These are phyloP conservation scores for Staurois parvus DNA, from an alignment of 2,797 vertebrate species.

Conservation along the genomic window DNA sequence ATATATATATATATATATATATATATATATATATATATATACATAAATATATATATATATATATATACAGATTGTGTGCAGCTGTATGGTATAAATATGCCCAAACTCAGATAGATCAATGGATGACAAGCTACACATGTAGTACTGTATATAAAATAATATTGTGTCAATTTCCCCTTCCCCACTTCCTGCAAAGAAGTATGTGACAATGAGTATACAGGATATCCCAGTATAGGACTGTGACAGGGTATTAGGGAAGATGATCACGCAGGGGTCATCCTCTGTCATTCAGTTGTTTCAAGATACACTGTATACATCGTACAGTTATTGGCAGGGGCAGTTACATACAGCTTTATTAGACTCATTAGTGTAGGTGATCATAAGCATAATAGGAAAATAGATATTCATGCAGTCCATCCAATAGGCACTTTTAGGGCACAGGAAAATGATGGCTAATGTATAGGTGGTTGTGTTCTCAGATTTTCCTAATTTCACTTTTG, in stretches of 20 bases:
- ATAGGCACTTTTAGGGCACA: too few species aligned
- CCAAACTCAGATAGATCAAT: too few species aligned
- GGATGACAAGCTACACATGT: too few species aligned
- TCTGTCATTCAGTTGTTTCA: neutral
- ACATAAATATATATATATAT: too few species aligned
- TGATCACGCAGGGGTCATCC: constrained; percentile 2
- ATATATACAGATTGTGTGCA: too few species aligned
- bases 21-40: too few species aligned
- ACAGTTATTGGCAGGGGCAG: neutral
- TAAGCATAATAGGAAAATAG: neutral
- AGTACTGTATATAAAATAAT: neutral
- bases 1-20: too few species aligned
- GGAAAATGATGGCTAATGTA: too few species aligned
- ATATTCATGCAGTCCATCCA: too few species aligned
- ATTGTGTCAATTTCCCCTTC: neutral
- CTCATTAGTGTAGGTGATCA: neutral
- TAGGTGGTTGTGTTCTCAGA: too few species aligned
- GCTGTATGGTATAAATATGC: too few species aligned
- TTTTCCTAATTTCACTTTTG: too few species aligned
- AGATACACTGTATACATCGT: neutral
- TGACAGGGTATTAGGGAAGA: constrained; percentile 19
- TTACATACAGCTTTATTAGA: neutral
- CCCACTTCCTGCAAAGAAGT: constrained; percentile 15
- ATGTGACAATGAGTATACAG: constrained; percentile 33
- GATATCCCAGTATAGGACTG: constrained; percentile 37